phyloP scores from a whole-genome alignment of 2,797 vertebrate genomes.

The Helicolenus hilgendorfi region DNA sequence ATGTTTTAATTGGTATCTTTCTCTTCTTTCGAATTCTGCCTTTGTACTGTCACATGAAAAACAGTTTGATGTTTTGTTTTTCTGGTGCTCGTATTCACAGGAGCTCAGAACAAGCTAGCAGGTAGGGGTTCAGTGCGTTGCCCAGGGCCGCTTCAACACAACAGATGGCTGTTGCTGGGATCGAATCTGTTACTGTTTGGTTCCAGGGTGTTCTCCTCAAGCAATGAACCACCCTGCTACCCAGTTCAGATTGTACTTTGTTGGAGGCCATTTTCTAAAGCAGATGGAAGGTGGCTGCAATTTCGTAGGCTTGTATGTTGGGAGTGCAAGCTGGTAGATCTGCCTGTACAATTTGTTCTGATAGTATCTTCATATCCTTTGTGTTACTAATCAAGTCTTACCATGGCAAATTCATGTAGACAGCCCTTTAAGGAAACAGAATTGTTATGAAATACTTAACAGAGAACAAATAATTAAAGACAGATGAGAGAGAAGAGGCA shows the following conservation, averaged over 20 bases:
- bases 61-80: neutral
- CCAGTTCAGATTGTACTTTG: slow-evolving; percentile 70
- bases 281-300: slow-evolving; percentile 78
- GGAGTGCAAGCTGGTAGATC: slow-evolving; percentile 40
- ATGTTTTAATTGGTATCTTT: neutral
- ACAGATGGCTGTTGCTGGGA: slow-evolving; percentile 85
- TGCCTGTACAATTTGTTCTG: slow-evolving; percentile 56
- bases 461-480: slow-evolving; percentile 43
- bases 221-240: slow-evolving; percentile 66
- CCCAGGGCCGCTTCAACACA: slow-evolving; percentile 67
- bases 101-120: slow-evolving; percentile 50
- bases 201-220: slow-evolving; percentile 82
- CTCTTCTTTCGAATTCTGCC: neutral
- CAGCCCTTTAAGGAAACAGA: slow-evolving; percentile 25
- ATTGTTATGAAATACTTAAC: slow-evolving; percentile 24
- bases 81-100: slow-evolving; percentile 29
- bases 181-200: slow-evolving; percentile 84
- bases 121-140: slow-evolving; percentile 64
- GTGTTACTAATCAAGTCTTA: slow-evolving; percentile 34
- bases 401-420: slow-evolving; percentile 32
- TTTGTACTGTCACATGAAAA: neutral
- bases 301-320: slow-evolving; percentile 49
- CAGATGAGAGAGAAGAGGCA: slow-evolving; percentile 24
- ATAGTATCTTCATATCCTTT: slow-evolving; percentile 46
- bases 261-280: slow-evolving; percentile 79